Percentiles rank a stretch among this genome's conserved stretches.
These are phyloP conservation scores for Idaea aversata DNA, from an alignment of 2,888 invertebrate species.

Conservation along the genomic window DNA sequence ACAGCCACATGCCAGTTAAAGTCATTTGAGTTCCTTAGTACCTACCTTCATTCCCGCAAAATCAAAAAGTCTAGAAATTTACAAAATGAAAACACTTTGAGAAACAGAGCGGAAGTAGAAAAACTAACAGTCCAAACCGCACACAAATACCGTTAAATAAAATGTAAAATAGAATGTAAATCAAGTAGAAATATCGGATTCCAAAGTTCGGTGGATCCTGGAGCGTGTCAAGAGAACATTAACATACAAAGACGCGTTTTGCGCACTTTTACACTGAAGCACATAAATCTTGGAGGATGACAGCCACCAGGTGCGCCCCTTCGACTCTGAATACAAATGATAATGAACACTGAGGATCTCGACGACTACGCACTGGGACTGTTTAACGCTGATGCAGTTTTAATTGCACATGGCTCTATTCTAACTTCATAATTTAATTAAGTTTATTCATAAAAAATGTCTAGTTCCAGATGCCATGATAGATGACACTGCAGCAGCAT, in stretches of 20 bases:
- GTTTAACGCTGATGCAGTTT: background rate
- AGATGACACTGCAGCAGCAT: too few relatives aligned
- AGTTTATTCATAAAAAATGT: too few relatives aligned
- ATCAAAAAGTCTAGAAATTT: too few relatives aligned
- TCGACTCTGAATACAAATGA: conserved; percentile 67
- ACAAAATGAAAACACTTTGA: too few relatives aligned
- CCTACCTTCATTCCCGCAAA: too few relatives aligned
- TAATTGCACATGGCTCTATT: too few relatives aligned
- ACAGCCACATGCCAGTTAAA: too few relatives aligned
- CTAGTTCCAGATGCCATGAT: too few relatives aligned
- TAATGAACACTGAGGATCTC: conserved; percentile 58
- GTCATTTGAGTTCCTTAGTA: too few relatives aligned
- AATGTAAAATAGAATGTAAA: conserved; percentile 20
- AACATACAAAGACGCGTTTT: conserved; percentile 65
- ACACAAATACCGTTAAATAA: background rate
- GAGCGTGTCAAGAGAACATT: conserved; percentile 38
- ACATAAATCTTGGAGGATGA: conserved; percentile 66
- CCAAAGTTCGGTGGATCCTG: conserved; percentile 12
- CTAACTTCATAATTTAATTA: too few relatives aligned
- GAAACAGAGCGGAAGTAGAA: background rate
- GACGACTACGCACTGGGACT: conserved; percentile 31
- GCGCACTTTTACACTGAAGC: conserved; percentile 45
- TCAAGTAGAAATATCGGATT: conserved; percentile 31
- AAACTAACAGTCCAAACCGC: background rate
- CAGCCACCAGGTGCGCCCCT: conserved; percentile 61